Evolutionary conservation across 1,140 invertebrate genomes (phyloP), one percentile per base, ranked within the genome.

Genomic region (Ceratina australensis): DNA sequence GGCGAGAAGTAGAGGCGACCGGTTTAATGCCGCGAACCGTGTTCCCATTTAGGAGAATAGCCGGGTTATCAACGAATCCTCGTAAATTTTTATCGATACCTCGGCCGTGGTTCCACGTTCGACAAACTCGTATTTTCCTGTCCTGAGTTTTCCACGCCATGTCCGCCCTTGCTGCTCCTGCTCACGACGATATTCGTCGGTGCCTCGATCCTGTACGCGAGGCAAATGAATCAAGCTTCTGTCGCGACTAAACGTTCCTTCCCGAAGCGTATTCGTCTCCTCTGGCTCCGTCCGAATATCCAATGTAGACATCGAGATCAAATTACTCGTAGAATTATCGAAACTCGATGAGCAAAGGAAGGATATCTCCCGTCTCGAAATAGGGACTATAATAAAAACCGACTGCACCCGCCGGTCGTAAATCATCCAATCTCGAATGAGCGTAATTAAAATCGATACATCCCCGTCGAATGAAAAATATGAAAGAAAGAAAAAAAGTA

Each of bases 361-460:
- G 33, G 33, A 13, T n/a, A 63, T 33, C 7, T 47, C 33, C 3
- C 24, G 20, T n/a, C 50, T 52, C 12, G 10, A 10, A 26, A 26
- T 16, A 13, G 20, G 13, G n/a, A 26, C n/a, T n/a, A n/a, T n/a
- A n/a, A 22, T 42, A 47, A 52, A 52, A 59, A 13, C n/a, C 24
- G 57, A 69, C 47, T 68, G 26, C 65, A 56, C 10, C 33, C 33
- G 33, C 10, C 33, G 33, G 33, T 42, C 33, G 33, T 42, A 42
- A 42, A 42, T 42, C 5, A 7, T 42, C 33, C 33, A 42, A 42
- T 42, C 10, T 68, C 65, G 59, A 78, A 60, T 60, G n/a, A 42
- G 18, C 54, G 71, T 72, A 79, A 80, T 80, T 80, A 78, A 80
- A 80, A 63, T 72, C 47, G 67, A 63, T 47, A 59, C 50, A 33